Conservation (phyloP, 2,113 vertebrate genomes). For the Phainopepla nitens region DNA sequence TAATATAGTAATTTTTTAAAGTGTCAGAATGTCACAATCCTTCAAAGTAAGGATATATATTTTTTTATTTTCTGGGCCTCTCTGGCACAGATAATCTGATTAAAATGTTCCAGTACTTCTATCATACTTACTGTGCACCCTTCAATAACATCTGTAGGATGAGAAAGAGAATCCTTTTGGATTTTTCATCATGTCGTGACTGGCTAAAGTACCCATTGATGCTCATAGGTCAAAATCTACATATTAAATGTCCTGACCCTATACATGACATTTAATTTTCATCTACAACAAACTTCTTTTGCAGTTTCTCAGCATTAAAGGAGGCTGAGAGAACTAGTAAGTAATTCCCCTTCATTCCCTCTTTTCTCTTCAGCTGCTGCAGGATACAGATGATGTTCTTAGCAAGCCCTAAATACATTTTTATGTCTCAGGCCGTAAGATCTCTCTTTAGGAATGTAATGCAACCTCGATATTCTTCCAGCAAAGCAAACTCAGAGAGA, state of each 20-base stretch:
- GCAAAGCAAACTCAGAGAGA: neutral
- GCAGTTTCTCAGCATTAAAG: neutral
- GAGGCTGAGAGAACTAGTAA: neutral
- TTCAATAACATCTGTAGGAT: neutral
- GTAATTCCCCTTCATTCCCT: neutral
- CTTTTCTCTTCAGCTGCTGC: neutral
- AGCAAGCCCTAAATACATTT: neutral
- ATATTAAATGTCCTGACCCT: neutral
- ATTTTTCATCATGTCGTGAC: neutral
- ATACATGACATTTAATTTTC: neutral
- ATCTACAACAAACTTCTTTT: rapidly evolving
- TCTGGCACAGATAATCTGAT: neutral
- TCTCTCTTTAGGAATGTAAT: neutral
- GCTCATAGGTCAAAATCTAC: neutral
- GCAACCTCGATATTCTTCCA: neutral
- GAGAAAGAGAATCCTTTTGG: neutral
- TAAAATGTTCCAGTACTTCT: neutral
- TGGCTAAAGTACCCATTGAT: neutral
- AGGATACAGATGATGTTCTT: neutral
- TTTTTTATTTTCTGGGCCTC: neutral
- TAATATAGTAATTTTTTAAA: neutral
- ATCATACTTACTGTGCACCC: neutral
- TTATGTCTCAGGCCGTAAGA: neutral
- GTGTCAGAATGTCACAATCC: neutral
- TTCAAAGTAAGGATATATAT: neutral